These are phyloP conservation scores for Scopus umbretta DNA, from an alignment of 2,113 vertebrate genomes.

Conservation along the genomic window DNA sequence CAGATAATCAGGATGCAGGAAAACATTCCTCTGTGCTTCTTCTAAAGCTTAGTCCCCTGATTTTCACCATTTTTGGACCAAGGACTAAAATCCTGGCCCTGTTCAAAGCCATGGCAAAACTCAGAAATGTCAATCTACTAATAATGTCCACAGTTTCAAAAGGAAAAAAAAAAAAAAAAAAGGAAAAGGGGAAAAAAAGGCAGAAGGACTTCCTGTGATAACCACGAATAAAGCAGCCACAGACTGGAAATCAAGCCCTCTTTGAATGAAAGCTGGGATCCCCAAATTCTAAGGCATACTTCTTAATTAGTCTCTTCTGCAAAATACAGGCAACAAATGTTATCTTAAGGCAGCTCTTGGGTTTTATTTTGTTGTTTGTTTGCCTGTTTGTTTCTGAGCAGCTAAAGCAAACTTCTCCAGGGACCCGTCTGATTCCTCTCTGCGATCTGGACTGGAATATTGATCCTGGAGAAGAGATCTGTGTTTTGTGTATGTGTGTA, in stretches of 20 bases:
- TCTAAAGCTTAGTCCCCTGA: not conserved
- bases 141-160: not conserved
- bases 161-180: not conserved
- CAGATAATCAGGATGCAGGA: not conserved
- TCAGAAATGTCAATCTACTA: not conserved
- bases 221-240: not conserved
- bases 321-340: not conserved
- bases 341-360: not conserved
- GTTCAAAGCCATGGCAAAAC: not conserved
- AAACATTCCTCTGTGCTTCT: not conserved
- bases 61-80: not conserved
- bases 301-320: constrained; percentile 12
- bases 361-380: constrained; percentile 22
- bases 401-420: constrained; percentile 6
- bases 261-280: not conserved
- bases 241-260: not conserved
- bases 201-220: not conserved
- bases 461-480: not conserved
- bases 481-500: not conserved
- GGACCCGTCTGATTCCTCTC: constrained; percentile 25
- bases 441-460: constrained; percentile 25
- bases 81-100: not conserved
- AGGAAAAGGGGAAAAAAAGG: accelerated
- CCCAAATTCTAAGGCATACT: not conserved
- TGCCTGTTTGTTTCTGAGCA: constrained; percentile 13